Base-by-base conservation (phyloP, 1,140 invertebrate species). In the Dendroctonus valens region DNA sequence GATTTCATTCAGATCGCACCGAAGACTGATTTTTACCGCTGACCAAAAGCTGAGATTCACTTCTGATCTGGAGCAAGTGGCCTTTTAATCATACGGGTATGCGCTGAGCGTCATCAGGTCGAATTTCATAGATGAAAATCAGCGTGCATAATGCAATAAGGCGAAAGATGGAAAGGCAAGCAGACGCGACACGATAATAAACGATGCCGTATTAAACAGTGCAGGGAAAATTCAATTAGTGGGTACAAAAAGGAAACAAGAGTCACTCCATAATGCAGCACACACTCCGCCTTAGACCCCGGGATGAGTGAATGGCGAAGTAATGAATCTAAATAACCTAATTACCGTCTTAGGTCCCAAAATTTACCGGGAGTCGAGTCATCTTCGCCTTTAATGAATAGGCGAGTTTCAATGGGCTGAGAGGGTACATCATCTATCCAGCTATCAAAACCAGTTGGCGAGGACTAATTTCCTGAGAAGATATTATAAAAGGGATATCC, bases 321-420 rank as follows among this genome's bases (percentile, higher is more conserved):
- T 72, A 72, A 72, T 70, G 70, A 72, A 72, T 72, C 70, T 67
- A 72, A 72, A 72, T 72, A 72, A 72, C 69, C 62, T 68, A 68
- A 72, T 72, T 72, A 63, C 54, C 44, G 60, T 59, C 54, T 53
- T 63, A 70, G 60, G 60, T 60, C 59, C 54, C 65, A 50, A 67
- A 69, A 71, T 68, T 64, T 60, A 69, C 64, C 61, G 59, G 44
- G 60, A 26, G 26, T 64, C 64, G 63, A 41, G 40, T 69, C 64
- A 64, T 69, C 69, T 63, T 69, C 65, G 53, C 59, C 49, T 42
- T 59, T 70, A 71, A 71, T 69, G 69, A 71, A 69, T 69, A 59
- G 58, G n/a, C 57, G 52, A 44, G 52, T 63, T 52, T 67, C 38
- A 51, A 60, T 60, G 38, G 59, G 37, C 39, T 40, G 58, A 38